These are phyloP conservation scores for Drosophila acutilabella DNA, from an alignment of 2,888 invertebrate genomes.

Conservation along the genomic window DNA sequence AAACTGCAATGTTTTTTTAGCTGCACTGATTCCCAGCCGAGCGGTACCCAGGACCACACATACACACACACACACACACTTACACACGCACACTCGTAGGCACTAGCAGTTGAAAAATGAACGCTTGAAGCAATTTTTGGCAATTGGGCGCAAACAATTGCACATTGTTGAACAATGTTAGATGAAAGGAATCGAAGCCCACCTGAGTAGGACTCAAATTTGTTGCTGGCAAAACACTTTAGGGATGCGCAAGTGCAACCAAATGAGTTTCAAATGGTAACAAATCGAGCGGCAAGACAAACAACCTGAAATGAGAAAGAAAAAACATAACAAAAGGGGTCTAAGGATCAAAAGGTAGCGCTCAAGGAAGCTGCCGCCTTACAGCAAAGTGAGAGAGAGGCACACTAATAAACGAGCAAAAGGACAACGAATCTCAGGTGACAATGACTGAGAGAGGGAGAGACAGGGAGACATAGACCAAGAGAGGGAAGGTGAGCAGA, in stretches of 20 bases:
- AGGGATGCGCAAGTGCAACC: conserved; percentile 74
- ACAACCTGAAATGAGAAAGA: conserved; percentile 38
- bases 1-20: conserved; percentile 63
- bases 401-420: conserved; percentile 20
- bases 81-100: conserved; percentile 27
- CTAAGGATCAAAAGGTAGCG: conserved; percentile 47
- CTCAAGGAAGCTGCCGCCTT: conserved; percentile 34
- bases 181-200: conserved; percentile 14
- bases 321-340: conserved; percentile 19
- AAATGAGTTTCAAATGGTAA: conserved; percentile 77
- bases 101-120: conserved; percentile 22
- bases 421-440: conserved; percentile 56
- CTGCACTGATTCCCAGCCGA: conserved; percentile 62
- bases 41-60: conserved; percentile 37
- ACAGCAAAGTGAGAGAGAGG: conserved; percentile 15
- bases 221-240: conserved; percentile 70
- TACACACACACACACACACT: conserved; percentile 24
- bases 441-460: conserved; percentile 52
- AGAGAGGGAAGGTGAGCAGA: not conserved
- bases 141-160: conserved; percentile 73
- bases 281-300: conserved; percentile 70
- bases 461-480: not conserved
- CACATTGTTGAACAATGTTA: conserved; percentile 34
- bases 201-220: conserved; percentile 36
- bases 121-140: conserved; percentile 60